Evolutionary conservation across 2,113 vertebrate species (phyloP), one percentile per base, ranked within the genome.

Genomic region (Brienomyrus brachyistius): DNA sequence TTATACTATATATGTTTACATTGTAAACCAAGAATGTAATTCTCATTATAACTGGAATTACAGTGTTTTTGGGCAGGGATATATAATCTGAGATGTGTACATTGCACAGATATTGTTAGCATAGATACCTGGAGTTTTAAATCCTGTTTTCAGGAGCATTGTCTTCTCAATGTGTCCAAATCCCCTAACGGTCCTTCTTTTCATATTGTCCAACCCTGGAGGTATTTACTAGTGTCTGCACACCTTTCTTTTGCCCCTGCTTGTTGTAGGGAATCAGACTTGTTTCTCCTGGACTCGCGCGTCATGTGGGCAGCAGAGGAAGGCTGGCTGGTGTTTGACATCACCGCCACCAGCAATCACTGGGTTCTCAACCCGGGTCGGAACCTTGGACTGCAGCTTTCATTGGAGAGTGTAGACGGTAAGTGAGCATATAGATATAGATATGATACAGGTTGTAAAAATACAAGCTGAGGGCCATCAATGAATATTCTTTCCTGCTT

Each of bases 271-370:
- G 97, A 97, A 82, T 96, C 96, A 0, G 97, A 98, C 91, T 94
- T 98, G 91, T 95, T 98, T 93, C 96, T 98, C 91, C 95, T 99
- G 0, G 97, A 98, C 92, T 97, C 97, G 31, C 94, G 97, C 43
- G 97, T 96, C 0, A 95, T 99, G 92, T 98, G 98, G 98, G 97
- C 97, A 0, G 96, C 96, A 0, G 97, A 99, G 92, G 97, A 99
- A 86, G 97, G 98, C 83, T 99, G 98, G 98, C 94, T 99, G 92
- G 96, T 98, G 66, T 99, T 99, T 80, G 98, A 99, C 94, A 96
- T 99, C 43, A 99, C 98, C 0, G 95, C 96, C 47, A 98, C 98
- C 91, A 98, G 97, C 88, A 98, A 98, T 94, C 97, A 97, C 90
- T 99, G 98, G 98, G 96, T 98, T 91, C 93, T 97, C 91, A 96